Evolutionary conservation across 2,888 invertebrate genomes (phyloP), one percentile per base, ranked within the genome.

Genomic region (Argynnis bischoffii): DNA sequence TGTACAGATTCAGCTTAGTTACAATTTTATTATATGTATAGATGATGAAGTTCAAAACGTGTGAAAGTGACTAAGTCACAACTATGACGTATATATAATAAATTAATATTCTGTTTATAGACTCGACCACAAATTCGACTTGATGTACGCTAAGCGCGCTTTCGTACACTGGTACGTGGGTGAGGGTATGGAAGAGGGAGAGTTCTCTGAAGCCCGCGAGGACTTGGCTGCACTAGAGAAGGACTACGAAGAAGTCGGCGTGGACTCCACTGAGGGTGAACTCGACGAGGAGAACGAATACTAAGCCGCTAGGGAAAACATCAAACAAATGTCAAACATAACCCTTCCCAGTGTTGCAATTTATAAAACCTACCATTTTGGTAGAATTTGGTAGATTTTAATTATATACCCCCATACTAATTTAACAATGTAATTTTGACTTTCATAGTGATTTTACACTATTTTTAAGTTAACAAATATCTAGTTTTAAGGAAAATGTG

Each of bases 91-190:
- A 6, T 41, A 41, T n/a, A n/a, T n/a, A 11, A 41, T 2, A 35
- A 35, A 21, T 13, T 2, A 21, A 21, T 15, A 16, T 46, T 8
- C 35, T 56, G 0, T 47, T 79, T 93, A 82, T 77, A 95, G 97
- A 77, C 93, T 99, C 70, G 97, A 98, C 90, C 97, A 97, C 88
- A 99, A 99, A 86, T 98, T 99, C 86, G 98, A 99, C 89, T 90
- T 99, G 79, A 98, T 99, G 98, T 99, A 98, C 90, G 97, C 98
- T 51, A 98, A 98, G 89, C 95, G 98, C 71, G 98, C 98, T 4
- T 99, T 99, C 86, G 98, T 99, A 18, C 98, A 99, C 89, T 99
- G 99, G 99, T 96, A 97, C 83, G 96, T 96, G 0, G 96, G 96
- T 6, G 97, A 97, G 84, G 97, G 97, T 73, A 97, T 98, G 96